Conservation (phyloP, 2,888 invertebrate genomes). For the Phortica okadai region DNA sequence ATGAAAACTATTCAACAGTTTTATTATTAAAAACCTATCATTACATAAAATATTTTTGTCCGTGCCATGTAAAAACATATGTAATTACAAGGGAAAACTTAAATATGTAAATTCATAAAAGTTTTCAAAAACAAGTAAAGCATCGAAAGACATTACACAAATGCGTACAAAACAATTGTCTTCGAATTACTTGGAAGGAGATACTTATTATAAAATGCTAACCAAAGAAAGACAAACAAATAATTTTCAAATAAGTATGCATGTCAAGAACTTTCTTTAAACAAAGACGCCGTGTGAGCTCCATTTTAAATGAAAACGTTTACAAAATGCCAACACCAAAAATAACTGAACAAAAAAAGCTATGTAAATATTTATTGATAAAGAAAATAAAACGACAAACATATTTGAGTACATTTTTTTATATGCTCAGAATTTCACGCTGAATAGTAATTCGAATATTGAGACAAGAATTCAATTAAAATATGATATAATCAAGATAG, state of each 20-base stretch:
- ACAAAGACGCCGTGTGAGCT: constrained; percentile 40
- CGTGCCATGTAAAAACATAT: too few species aligned
- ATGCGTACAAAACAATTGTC: not conserved
- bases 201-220: not conserved
- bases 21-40: too few species aligned
- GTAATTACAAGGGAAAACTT: too few species aligned
- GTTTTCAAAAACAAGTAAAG: too few species aligned
- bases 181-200: not conserved
- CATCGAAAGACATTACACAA: too few species aligned
- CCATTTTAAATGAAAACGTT: constrained; percentile 58
- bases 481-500: constrained; percentile 30
- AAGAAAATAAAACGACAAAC: constrained; percentile 31
- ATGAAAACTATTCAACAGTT: too few species aligned
- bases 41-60: too few species aligned
- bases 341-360: constrained; percentile 29
- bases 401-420: constrained; percentile 63
- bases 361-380: not conserved
- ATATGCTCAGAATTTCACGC: constrained; percentile 73
- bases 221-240: not conserved
- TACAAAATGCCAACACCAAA: constrained; percentile 36
- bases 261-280: constrained; percentile 10
- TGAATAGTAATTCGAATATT: constrained; percentile 61
- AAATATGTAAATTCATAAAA: too few species aligned
- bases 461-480: constrained; percentile 45
- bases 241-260: constrained; percentile 4